phyloP scores from a whole-genome alignment of 37 sponge, comb jelly and placozoan genomes.

The Petrosia ficiformis region DNA sequence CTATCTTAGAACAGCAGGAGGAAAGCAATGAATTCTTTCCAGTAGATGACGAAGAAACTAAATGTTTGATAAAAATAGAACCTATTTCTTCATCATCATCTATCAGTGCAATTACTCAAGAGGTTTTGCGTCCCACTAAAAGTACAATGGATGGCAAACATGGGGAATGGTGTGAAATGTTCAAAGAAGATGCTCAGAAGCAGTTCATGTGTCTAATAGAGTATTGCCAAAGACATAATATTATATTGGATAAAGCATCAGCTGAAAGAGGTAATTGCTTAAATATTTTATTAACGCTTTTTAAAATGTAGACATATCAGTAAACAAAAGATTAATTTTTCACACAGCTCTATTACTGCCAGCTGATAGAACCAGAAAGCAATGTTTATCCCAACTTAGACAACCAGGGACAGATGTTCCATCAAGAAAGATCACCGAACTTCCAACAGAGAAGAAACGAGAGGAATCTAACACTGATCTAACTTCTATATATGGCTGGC shows the following conservation, averaged over 20 bases:
- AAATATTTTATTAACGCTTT: not conserved
- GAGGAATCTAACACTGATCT: not conserved
- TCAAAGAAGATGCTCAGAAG: constrained; percentile 26
- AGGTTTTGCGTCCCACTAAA: not conserved
- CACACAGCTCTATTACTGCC: constrained; percentile 48
- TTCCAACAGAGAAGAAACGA: constrained; percentile 7
- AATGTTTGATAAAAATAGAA: not conserved
- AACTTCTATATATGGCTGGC: constrained; percentile 21
- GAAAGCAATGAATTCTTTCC: not conserved
- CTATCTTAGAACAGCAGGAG: not conserved
- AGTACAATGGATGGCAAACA: constrained; percentile 19
- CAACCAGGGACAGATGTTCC: constrained; percentile 21
- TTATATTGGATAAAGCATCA: constrained; percentile 15
- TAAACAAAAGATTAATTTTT: not conserved
- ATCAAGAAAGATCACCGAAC: not conserved
- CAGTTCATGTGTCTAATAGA: constrained; percentile 18
- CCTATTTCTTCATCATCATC: not conserved
- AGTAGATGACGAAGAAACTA: not conserved
- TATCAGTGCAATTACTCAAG: not conserved
- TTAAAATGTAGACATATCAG: not conserved
- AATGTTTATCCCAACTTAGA: constrained; percentile 13
- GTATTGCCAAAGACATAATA: constrained; percentile 14
- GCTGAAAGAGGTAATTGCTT: constrained; percentile 29
- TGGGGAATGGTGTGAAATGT: not conserved
- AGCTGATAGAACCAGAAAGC: constrained; percentile 16